phyloP scores from a whole-genome alignment of 2,888 invertebrate species.

The Gastrophysa polygoni region DNA sequence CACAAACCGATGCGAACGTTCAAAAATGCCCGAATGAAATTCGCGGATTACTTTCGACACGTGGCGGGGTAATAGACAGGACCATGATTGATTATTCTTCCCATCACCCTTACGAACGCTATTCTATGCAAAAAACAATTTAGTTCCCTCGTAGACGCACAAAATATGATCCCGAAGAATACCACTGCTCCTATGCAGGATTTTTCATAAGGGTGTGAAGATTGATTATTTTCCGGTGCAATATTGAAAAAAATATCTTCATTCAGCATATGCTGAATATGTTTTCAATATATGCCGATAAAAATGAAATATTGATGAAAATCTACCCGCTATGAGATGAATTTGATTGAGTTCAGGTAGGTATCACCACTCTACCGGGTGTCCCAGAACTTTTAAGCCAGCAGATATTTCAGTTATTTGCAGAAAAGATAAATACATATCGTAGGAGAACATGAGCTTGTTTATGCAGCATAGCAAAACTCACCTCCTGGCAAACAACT shows the following conservation, averaged over 20 bases:
- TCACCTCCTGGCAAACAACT: too few species aligned
- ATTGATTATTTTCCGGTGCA: background rate
- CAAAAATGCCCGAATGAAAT: slow-evolving; percentile 52
- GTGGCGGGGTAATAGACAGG: slow-evolving; percentile 50
- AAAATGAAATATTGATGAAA: too few species aligned
- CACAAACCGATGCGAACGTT: slow-evolving; percentile 50
- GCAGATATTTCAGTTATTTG: too few species aligned
- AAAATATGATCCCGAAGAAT: slow-evolving; percentile 28
- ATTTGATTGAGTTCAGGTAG: too few species aligned
- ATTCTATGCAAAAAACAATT: slow-evolving; percentile 31
- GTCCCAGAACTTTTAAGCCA: too few species aligned
- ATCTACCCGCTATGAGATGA: too few species aligned
- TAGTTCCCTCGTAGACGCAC: slow-evolving; percentile 22
- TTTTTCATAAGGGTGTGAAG: background rate
- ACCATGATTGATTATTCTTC: slow-evolving; percentile 47
- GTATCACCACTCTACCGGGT: too few species aligned
- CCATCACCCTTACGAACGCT: slow-evolving; percentile 21
- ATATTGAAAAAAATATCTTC: background rate
- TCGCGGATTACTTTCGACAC: slow-evolving; percentile 48
- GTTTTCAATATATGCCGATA: too few species aligned
- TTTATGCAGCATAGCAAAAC: too few species aligned
- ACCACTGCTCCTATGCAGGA: slow-evolving; percentile 2
- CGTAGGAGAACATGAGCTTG: too few species aligned
- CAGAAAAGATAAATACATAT: too few species aligned
- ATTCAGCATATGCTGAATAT: too few species aligned